These are phyloP conservation scores for Aythya baeri DNA, from an alignment of 2,113 vertebrate genomes.

Conservation along the genomic window DNA sequence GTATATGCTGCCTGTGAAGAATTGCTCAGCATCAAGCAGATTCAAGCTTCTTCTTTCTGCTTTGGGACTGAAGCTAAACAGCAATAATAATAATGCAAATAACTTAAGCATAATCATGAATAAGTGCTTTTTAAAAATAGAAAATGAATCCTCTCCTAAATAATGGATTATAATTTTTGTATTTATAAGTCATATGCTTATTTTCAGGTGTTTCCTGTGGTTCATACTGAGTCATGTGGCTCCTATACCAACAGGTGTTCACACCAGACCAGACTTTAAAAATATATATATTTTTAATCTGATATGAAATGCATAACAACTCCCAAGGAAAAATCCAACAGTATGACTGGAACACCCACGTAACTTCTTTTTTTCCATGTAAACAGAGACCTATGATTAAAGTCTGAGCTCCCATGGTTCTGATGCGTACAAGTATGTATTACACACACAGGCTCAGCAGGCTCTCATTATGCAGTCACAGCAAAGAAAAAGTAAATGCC, in stretches of 20 bases:
- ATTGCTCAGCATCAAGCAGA: background rate
- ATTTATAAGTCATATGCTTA: background rate
- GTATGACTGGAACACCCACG: conserved; percentile 24
- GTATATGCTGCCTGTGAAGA: background rate
- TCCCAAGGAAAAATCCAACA: conserved; percentile 23
- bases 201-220: background rate
- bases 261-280: background rate
- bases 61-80: background rate
- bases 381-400: conserved; percentile 64
- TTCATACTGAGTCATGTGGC: background rate
- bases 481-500: conserved; percentile 65
- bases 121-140: background rate
- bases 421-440: conserved; percentile 49
- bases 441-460: conserved; percentile 55
- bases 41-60: background rate
- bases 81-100: background rate
- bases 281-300: background rate
- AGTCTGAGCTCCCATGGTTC: conserved; percentile 63
- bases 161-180: background rate
- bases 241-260: background rate
- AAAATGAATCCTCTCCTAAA: background rate
- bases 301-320: background rate
- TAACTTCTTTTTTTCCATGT: conserved; percentile 17
- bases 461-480: conserved; percentile 66
- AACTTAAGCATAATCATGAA: background rate